These are phyloP conservation scores for Agrochola macilenta DNA, from an alignment of 2,888 invertebrate genomes.

Conservation along the genomic window DNA sequence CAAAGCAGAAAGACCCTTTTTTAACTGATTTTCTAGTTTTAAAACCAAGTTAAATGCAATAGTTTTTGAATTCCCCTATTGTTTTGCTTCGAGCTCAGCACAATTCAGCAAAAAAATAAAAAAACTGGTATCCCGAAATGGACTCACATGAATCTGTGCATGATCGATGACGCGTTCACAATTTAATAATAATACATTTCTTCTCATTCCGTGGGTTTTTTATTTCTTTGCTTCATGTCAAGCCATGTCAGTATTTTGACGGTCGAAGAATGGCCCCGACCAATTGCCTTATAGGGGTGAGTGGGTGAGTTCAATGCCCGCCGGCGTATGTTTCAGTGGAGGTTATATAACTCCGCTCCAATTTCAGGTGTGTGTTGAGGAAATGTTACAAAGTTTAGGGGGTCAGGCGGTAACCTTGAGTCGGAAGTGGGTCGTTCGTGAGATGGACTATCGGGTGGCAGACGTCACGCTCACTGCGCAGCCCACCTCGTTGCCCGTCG, in stretches of 20 bases:
- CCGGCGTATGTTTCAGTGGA: constrained; percentile 43
- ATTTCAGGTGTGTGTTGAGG: constrained; percentile 78
- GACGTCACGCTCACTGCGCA: constrained; percentile 84
- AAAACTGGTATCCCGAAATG: constrained; percentile 58
- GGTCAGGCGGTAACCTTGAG: constrained; percentile 89
- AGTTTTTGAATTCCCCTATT: neutral
- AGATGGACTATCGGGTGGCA: constrained; percentile 90
- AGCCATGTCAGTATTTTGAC: constrained; percentile 59
- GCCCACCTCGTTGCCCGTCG: constrained; percentile 74
- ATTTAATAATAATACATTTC: constrained; percentile 69
- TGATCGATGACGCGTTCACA: constrained; percentile 74
- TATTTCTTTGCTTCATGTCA: constrained; percentile 60
- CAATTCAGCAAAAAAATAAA: constrained; percentile 58
- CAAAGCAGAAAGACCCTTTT: constrained; percentile 36
- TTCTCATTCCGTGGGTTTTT: constrained; percentile 67
- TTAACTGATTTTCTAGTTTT: neutral
- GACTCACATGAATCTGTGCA: constrained; percentile 64
- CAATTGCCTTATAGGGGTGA: constrained; percentile 58
- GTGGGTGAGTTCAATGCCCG: constrained; percentile 55
- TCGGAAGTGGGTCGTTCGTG: constrained; percentile 88
- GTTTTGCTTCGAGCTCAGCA: constrained; percentile 23
- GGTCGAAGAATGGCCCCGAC: constrained; percentile 58
- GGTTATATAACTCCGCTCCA: constrained; percentile 67
- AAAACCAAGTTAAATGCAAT: neutral
- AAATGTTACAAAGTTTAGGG: constrained; percentile 83